These are phyloP conservation scores for Sitophilus oryzae DNA, from an alignment of 1,140 invertebrate species.

Conservation along the genomic window DNA sequence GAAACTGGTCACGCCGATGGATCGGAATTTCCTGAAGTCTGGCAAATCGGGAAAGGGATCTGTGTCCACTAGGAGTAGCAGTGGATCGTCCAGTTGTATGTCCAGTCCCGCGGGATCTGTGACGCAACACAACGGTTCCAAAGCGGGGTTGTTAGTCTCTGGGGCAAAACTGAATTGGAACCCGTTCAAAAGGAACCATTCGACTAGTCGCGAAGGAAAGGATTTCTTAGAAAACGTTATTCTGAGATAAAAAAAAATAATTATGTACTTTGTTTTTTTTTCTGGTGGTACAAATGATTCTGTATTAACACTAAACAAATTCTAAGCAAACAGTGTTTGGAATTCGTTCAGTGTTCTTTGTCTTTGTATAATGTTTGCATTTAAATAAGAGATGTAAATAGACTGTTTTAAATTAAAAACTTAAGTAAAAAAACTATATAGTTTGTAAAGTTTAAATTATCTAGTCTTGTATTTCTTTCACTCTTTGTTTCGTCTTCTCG, in stretches of 20 bases:
- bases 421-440: no score
- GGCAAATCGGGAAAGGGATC: constrained; percentile 48
- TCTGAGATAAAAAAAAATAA: constrained; percentile 47
- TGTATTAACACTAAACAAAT: background rate
- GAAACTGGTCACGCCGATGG: constrained; percentile 84
- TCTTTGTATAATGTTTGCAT: no score
- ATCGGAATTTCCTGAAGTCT: constrained; percentile 71
- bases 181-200: constrained; percentile 54
- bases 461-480: no score
- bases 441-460: no score
- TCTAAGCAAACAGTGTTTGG: no score
- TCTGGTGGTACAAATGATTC: background rate
- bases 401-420: no score
- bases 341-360: no score
- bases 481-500: no score
- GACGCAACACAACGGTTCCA: constrained; percentile 52
- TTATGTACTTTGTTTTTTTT: background rate
- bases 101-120: constrained; percentile 57
- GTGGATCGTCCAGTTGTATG: constrained; percentile 56
- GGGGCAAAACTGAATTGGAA: constrained; percentile 58
- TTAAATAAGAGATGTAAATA: no score
- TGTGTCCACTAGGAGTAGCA: constrained; percentile 55
- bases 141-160: no score
- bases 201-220: constrained; percentile 49
- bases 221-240: constrained; percentile 57